Evolutionary conservation across 2,797 vertebrate genomes (phyloP), one percentile per base, ranked within the genome.

Genomic region (Masticophis lateralis): DNA sequence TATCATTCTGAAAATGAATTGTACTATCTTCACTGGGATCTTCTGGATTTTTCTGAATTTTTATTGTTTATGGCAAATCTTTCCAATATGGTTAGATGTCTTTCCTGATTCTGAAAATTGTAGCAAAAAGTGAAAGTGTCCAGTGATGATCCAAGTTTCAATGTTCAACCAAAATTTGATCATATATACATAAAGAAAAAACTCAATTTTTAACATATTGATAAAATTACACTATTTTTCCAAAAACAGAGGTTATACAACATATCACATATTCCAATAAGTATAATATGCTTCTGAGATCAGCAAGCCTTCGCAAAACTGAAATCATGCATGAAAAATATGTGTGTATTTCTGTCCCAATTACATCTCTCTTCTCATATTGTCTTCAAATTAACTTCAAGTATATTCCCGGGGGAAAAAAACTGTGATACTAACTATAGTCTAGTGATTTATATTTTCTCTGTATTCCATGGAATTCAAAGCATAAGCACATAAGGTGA

Each of bases 11-110:
- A 22, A 27, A 61, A 22, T 27, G 53, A 87, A 56, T 90, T 88
- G n/a, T 87, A 74, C 0, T 2, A 32, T 43, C 66, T 90, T 94
- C 94, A 90, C 56, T 5, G 25, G 25, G n/a, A 95, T 94, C 32
- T 91, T 91, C 53, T 90, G 59, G 55, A 6, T 53, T 43, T 90
- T 63, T 53, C 55, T 53, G 92, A 91, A 14, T 93, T 12, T 12
- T 89, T 59, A 22, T 0, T 0, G 1, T 37, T 66, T 32, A 86
- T 93, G 59, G 61, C 89, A 88, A 90, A 51, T 66, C n/a, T 57
- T 90, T 90, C 37, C 22, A 8, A 51, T 56, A 47, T 57, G 79
- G 25, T 47, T 16, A 55, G 37, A 94, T 59, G 53, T 61, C 93
- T 91, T 18, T 28, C 32, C 16, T 94, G 28, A 5, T 59, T 25